Percentiles rank a stretch among this genome's conserved stretches.
Evolutionary conservation across 1,140 invertebrate species (phyloP).

Genomic region (Drosophila obscura): DNA sequence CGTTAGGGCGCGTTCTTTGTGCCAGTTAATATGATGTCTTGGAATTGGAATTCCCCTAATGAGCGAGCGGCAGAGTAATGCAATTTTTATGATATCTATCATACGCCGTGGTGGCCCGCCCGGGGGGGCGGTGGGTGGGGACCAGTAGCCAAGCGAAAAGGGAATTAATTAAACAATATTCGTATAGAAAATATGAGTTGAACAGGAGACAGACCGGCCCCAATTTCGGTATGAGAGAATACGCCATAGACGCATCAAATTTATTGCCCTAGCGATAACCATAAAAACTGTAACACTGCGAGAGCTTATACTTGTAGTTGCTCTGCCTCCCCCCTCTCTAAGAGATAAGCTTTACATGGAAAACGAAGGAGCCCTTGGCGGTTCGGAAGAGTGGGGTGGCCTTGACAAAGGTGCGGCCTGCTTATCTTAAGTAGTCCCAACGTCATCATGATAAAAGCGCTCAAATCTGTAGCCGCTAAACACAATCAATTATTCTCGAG

Average conservation of each 20-base stretch:
- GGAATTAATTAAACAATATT: conserved; percentile 71
- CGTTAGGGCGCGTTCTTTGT: conserved; percentile 10
- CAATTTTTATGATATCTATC: conserved; percentile 71
- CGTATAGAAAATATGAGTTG: conserved; percentile 22
- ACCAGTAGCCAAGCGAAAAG: conserved; percentile 28
- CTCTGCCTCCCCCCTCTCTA: background rate
- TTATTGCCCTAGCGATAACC: conserved; percentile 66
- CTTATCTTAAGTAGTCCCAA: conserved; percentile 35
- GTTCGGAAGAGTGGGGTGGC: conserved; percentile 26
- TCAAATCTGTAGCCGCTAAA: conserved; percentile 37
- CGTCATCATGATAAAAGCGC: conserved; percentile 40
- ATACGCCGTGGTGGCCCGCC: conserved; percentile 57
- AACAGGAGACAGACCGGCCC: conserved; percentile 6
- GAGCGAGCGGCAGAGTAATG: conserved; percentile 55
- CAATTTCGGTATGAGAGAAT: conserved; percentile 5
- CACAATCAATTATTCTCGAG: conserved; percentile 19
- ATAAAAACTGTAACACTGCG: conserved; percentile 56
- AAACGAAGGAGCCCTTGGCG: background rate
- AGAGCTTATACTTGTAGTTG: conserved; percentile 24
- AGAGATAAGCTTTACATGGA: conserved; percentile 18
- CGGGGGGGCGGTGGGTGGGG: too few species aligned
- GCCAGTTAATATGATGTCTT: conserved; percentile 35
- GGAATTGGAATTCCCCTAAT: conserved; percentile 64
- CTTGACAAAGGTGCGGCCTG: conserved; percentile 24
- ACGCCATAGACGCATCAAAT: conserved; percentile 59